A percentile compares a stretch with the other conserved stretches of the same genome.
Evolutionary conservation across 1,140 invertebrate genomes (phyloP).

Genomic region (Ctenoplectra terminalis): DNA sequence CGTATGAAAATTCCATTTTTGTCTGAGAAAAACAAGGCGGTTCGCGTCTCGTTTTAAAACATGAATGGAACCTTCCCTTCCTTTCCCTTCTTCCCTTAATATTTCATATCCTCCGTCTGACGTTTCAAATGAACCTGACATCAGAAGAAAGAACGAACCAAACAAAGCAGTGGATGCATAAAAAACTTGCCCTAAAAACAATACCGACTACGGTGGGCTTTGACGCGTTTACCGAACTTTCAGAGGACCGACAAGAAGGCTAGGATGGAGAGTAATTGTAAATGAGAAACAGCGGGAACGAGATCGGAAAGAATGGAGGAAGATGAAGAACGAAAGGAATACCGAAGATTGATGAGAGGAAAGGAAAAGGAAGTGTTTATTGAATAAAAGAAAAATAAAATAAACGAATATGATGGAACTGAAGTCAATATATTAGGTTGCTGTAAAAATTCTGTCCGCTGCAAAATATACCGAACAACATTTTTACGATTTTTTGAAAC

Average conservation of each 20-base stretch:
- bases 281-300: neutral
- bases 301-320: constrained; percentile 4
- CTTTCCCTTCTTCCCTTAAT: constrained; percentile 30
- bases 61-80: neutral
- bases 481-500: too few relatives aligned
- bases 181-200: constrained; percentile 52
- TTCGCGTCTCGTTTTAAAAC: neutral
- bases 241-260: neutral
- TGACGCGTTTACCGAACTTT: constrained; percentile 19
- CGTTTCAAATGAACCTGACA: constrained; percentile 42
- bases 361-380: neutral
- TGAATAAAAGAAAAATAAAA: neutral
- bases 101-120: constrained; percentile 26
- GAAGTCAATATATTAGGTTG: too few relatives aligned
- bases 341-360: neutral
- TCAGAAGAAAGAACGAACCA: constrained; percentile 28
- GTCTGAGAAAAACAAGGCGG: neutral
- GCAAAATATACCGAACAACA: too few relatives aligned
- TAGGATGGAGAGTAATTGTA: neutral
- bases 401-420: neutral
- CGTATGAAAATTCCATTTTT: neutral
- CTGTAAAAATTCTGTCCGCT: too few relatives aligned
- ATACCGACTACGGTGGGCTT: constrained; percentile 36
- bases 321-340: neutral
- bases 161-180: constrained; percentile 46